These are phyloP conservation scores for Carcharodon carcharias DNA, from an alignment of 2,797 vertebrate species.

Conservation along the genomic window DNA sequence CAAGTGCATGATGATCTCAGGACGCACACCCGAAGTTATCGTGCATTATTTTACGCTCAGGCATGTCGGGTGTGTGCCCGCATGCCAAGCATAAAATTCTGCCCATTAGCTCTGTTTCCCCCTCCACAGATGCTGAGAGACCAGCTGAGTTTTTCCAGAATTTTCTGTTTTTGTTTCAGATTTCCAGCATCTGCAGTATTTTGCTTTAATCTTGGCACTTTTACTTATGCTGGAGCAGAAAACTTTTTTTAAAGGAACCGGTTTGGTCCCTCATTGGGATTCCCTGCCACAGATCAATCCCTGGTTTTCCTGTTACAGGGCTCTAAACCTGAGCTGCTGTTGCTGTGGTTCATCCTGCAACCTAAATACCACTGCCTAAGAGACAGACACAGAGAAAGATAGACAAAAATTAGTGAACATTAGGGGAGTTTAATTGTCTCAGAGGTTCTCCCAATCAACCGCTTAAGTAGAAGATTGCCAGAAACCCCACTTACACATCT, in stretches of 20 bases:
- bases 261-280: not conserved
- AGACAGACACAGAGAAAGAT: not conserved
- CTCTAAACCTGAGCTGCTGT: not conserved
- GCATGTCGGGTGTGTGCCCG: too few relatives aligned
- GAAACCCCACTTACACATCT: not conserved
- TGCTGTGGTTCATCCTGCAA: not conserved
- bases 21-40: too few relatives aligned
- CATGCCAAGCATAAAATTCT: too few relatives aligned
- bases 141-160: too few relatives aligned
- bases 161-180: too few relatives aligned
- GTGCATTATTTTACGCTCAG: too few relatives aligned
- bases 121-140: too few relatives aligned
- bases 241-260: not conserved
- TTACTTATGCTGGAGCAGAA: not conserved
- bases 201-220: not conserved
- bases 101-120: too few relatives aligned
- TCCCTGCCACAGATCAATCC: not conserved
- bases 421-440: not conserved
- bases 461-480: not conserved
- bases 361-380: not conserved
- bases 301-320: not conserved
- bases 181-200: too few relatives aligned
- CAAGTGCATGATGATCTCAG: too few relatives aligned
- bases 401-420: not conserved
- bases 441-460: not conserved